Base-by-base conservation (phyloP, 2,113 vertebrate species). In the Camelus bactrianus region DNA sequence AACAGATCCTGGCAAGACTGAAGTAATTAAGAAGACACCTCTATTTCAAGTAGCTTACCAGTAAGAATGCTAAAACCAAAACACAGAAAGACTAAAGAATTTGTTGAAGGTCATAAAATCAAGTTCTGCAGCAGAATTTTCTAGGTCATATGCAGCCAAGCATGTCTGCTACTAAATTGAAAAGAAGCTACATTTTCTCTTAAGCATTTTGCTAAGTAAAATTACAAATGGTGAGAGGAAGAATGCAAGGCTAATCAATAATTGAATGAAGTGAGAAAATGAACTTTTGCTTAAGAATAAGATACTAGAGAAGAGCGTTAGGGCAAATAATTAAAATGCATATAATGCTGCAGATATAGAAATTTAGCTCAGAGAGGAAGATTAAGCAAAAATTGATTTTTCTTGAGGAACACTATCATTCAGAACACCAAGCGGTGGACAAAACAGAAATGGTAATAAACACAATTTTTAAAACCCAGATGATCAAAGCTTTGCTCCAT, bases 361-460 rank as follows among this genome's bases (percentile, higher is more conserved):
- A 93, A 89, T 86, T 95, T 73, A 84, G 13, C 65, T 17, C 48
- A 88, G 50, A 65, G 62, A 69, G 32, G 30, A 94, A 94, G 58
- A 92, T 93, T 95, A 87, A 80, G 24, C 79, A 93, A 89, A 89
- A 94, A 76, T 12, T 50, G 26, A 87, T 80, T 96, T 93, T 97
- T 87, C 79, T 87, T 56, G 14, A 89, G 70, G 87, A 30, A 95
- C 1, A 62, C 7, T 73, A 64, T 67, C 24, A 62, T 69, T 91
- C 54, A 89, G 56, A 93, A 80, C 38, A 93, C 79, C 2, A 35
- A 94, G 35, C 12, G 28, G 12, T 69, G 3, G 35, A 35, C 46
- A 88, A 56, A 83, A 77, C n/a, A 88, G 11, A 86, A 91, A 48
- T 32, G 4, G 2, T 79, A 75, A 87, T 94, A 84, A 67, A 16